These are phyloP conservation scores for Atherix ibis DNA, from an alignment of 2,888 invertebrate species.

Conservation along the genomic window DNA sequence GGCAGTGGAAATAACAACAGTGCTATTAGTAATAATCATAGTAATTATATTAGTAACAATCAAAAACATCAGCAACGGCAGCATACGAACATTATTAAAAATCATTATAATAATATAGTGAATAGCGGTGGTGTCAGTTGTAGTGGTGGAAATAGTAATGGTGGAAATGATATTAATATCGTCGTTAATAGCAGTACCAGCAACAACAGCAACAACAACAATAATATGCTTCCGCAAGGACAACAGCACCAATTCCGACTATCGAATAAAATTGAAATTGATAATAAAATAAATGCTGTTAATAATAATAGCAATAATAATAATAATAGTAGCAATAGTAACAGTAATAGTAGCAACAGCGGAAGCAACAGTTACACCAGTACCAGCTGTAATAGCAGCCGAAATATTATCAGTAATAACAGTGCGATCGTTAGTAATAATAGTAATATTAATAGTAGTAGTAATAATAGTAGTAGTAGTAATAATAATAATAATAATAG, in stretches of 20 bases:
- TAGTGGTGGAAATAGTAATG: no score
- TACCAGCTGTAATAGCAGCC: neutral
- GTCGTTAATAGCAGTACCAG: neutral
- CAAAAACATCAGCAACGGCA: slow-evolving; percentile 2
- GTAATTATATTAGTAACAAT: neutral
- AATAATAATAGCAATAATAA: no score
- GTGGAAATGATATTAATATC: no score
- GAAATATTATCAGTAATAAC: neutral
- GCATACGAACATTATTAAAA: neutral
- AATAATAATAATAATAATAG: neutral
- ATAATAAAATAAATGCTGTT: neutral
- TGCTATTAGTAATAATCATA: neutral
- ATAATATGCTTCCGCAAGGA: neutral
- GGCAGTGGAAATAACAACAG: neutral
- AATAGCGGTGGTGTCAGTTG: no score
- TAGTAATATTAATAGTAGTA: neutral
- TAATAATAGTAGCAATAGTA: neutral
- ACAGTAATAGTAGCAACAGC: neutral
- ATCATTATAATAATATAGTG: neutral
- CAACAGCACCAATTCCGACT: neutral
- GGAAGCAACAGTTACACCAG: neutral
- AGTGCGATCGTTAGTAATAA: neutral
- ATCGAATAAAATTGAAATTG: neutral
- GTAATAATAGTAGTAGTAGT: neutral
- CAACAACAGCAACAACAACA: neutral